Evolutionary conservation across 1,140 invertebrate genomes (phyloP).

Genomic region (Leptinotarsa defecta): DNA sequence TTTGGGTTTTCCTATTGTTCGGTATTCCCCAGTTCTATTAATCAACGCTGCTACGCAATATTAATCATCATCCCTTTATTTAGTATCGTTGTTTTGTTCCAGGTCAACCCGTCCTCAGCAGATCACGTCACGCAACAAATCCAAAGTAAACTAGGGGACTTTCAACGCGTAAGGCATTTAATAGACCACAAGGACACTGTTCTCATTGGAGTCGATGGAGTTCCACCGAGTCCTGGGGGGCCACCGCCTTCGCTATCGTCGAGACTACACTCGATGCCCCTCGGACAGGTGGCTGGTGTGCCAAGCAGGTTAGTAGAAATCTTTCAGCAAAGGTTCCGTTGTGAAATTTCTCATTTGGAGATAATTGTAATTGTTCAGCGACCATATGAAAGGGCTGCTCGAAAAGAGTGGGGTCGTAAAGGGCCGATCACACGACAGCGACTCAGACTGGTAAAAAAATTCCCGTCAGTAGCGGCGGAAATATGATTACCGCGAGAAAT

Average conservation of each 20-base stretch:
- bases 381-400: too few species aligned
- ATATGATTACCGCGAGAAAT: too few species aligned
- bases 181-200: conserved; percentile 68
- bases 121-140: conserved; percentile 76
- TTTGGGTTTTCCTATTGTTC: too few species aligned
- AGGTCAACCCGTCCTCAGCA: conserved; percentile 70
- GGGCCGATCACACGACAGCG: too few species aligned
- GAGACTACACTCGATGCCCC: conserved; percentile 8
- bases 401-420: too few species aligned
- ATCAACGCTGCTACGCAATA: too few species aligned
- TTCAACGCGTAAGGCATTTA: conserved; percentile 68
- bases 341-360: neutral
- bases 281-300: conserved; percentile 9
- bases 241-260: conserved; percentile 15
- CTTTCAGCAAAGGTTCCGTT: neutral
- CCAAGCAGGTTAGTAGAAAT: conserved; percentile 21
- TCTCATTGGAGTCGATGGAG: conserved; percentile 74
- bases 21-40: too few species aligned
- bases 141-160: conserved; percentile 74
- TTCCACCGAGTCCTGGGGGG: conserved; percentile 64
- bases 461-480: too few species aligned
- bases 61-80: neutral
- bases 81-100: conserved; percentile 38
- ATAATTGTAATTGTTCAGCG: too few species aligned
- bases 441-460: too few species aligned